These are phyloP conservation scores for Drosophila repleta DNA, from an alignment of 1,140 invertebrate genomes.

Conservation along the genomic window DNA sequence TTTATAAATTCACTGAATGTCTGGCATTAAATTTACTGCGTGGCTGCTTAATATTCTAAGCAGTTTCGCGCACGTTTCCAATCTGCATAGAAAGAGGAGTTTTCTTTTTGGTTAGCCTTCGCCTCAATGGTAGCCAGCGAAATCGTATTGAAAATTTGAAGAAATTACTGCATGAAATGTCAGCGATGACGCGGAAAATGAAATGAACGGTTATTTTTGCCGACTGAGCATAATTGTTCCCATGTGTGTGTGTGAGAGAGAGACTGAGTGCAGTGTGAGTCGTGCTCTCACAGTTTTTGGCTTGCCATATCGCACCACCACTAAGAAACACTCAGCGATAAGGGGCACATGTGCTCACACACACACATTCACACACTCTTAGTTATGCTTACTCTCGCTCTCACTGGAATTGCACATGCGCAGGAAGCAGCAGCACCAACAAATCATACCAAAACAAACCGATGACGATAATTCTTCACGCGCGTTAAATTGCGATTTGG, in stretches of 20 bases:
- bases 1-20: constrained; percentile 29
- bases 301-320: constrained; percentile 60
- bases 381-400: constrained; percentile 41
- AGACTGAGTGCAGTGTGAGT: constrained; percentile 18
- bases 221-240: constrained; percentile 33
- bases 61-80: constrained; percentile 19
- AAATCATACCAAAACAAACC: constrained; percentile 6
- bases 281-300: constrained; percentile 33
- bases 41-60: constrained; percentile 62
- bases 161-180: constrained; percentile 48
- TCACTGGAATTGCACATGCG: constrained; percentile 68
- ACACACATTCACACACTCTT: not conserved
- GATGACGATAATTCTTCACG: constrained; percentile 32
- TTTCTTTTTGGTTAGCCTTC: constrained; percentile 22
- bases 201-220: constrained; percentile 66
- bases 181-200: constrained; percentile 40
- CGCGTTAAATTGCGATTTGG: not conserved
- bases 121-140: constrained; percentile 3
- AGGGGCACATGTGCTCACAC: constrained; percentile 31
- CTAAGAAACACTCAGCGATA: constrained; percentile 28
- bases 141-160: constrained; percentile 27
- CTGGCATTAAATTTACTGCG: constrained; percentile 14
- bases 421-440: constrained; percentile 50
- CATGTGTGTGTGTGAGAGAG: constrained; percentile 12
- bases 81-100: constrained; percentile 35